A percentile compares a stretch with the other conserved stretches of the same genome.
Evolutionary conservation across 2,888 invertebrate genomes (phyloP).

Genomic region (Bellardia pandia): DNA sequence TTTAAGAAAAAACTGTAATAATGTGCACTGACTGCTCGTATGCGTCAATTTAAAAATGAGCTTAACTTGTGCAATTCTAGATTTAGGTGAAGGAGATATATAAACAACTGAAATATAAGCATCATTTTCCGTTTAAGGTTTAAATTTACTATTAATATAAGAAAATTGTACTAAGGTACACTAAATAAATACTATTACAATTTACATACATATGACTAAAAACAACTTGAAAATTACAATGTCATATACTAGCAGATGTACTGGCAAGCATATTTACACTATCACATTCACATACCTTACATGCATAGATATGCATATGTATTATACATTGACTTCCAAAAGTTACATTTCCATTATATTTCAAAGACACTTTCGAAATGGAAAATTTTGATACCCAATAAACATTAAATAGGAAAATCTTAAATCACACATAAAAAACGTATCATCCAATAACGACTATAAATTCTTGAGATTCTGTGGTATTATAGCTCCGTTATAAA

Average conservation of each 20-base stretch:
- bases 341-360: conserved; percentile 18
- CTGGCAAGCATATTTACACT: conserved; percentile 11
- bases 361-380: conserved; percentile 4
- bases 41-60: too few species aligned
- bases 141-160: neutral
- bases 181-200: conserved; percentile 21
- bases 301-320: neutral
- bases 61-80: too few species aligned
- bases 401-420: neutral
- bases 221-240: conserved; percentile 9
- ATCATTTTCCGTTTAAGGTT: neutral
- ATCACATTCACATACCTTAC: conserved; percentile 9
- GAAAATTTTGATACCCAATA: neutral
- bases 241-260: conserved; percentile 1
- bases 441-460: too few species aligned
- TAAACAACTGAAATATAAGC: too few species aligned
- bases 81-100: too few species aligned
- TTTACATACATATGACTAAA: conserved; percentile 15
- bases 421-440: too few species aligned
- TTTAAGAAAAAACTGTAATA: too few species aligned
- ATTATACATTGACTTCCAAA: neutral
- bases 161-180: neutral
- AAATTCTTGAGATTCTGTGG: too few species aligned
- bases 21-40: too few species aligned
- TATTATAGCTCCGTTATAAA: too few species aligned